phyloP scores from a whole-genome alignment of 2,888 invertebrate genomes.

The Diachrysia chrysitis region DNA sequence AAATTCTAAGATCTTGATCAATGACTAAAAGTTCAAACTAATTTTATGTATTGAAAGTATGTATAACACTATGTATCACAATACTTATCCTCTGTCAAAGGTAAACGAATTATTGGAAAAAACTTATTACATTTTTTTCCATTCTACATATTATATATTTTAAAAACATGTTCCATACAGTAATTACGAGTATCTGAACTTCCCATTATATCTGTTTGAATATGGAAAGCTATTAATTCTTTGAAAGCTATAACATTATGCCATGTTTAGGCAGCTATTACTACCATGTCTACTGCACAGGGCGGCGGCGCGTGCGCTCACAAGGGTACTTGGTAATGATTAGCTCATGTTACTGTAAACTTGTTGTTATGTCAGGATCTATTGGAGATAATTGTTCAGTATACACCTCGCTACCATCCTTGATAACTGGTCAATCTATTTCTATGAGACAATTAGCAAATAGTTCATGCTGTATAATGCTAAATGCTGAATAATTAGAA shows the following conservation, averaged over 20 bases:
- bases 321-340: slow-evolving; percentile 1
- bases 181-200: neutral
- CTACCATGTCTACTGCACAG: neutral
- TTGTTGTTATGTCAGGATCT: neutral
- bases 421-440: neutral
- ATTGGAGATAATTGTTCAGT: neutral
- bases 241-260: neutral
- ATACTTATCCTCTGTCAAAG: too few relatives aligned
- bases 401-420: neutral
- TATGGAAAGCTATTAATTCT: neutral
- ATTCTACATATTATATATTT: too few relatives aligned
- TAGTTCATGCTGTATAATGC: neutral
- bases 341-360: neutral
- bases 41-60: too few relatives aligned
- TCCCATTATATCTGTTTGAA: neutral
- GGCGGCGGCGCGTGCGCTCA: slow-evolving; percentile 1
- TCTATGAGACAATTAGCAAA: neutral
- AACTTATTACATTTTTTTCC: too few relatives aligned
- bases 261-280: slow-evolving; percentile 3
- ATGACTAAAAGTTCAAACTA: too few relatives aligned
- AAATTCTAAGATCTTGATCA: too few relatives aligned
- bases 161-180: neutral
- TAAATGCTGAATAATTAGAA: too few relatives aligned
- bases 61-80: too few relatives aligned
- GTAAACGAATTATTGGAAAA: too few relatives aligned